phyloP scores from a whole-genome alignment of 64 coral and sea anemone genomes.

The Pocillopora damicornis region DNA sequence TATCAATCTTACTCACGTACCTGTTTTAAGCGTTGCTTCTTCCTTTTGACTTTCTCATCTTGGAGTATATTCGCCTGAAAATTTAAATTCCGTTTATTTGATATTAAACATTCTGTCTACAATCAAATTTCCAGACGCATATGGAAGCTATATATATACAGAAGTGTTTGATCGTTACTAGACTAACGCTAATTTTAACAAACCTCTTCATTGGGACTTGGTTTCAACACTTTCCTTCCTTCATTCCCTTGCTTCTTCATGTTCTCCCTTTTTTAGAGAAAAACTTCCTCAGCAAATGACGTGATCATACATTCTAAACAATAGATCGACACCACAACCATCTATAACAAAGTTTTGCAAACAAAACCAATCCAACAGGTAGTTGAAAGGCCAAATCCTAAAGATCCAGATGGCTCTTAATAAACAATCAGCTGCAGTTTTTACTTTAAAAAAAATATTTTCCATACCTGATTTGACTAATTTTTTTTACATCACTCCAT shows the following conservation, averaged over 20 bases:
- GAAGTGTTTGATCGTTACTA: no score
- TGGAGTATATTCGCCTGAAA: conserved; percentile 48
- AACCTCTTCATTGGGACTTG: conserved; percentile 65
- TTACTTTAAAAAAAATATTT: background rate
- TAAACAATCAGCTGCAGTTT: no score
- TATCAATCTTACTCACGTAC: background rate
- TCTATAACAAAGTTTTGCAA: background rate
- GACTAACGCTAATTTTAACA: background rate
- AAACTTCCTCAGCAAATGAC: background rate
- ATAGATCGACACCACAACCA: background rate
- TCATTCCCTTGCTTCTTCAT: conserved; percentile 34
- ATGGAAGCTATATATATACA: no score
- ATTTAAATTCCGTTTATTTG: background rate
- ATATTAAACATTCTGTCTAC: background rate
- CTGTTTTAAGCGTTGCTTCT: conserved; percentile 53
- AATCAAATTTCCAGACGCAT: no score
- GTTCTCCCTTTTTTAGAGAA: background rate
- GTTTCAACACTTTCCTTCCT: conserved; percentile 19
- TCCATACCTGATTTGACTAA: background rate
- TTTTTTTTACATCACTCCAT: background rate
- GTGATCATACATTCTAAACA: conserved; percentile 6
- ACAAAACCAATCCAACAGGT: background rate
- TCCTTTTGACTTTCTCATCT: conserved; percentile 51
- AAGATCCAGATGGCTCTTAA: background rate
- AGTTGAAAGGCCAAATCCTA: background rate